Evolutionary conservation across 2,888 invertebrate genomes (phyloP), one percentile per base, ranked within the genome.

Genomic region (Lycophotia porphyrea): DNA sequence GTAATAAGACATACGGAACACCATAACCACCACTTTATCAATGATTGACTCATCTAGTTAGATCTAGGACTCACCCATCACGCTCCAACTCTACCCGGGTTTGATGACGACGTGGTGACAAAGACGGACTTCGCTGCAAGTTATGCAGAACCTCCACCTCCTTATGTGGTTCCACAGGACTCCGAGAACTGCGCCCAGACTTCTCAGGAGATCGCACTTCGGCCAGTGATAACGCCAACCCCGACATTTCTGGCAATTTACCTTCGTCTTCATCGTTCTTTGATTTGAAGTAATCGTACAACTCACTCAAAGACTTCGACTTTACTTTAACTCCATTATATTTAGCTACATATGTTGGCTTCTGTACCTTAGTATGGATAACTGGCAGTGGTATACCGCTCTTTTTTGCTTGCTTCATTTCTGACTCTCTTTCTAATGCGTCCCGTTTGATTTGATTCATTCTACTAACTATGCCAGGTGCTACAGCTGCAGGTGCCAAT

Each of bases 91-190:
- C 89, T 73, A 96, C 87, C 39, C 92, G 89, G 9, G 95, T 94
- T 76, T 93, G 93, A n/a, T 96, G 94, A 60, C 95, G 91, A n/a
- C 96, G 93, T 0, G 97, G 97, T 2, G 97, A 97, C 9, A 95
- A 91, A 0, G 90, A 93, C 0, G 97, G 97, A 92, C 97, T 98
- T 71, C 98, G 93, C 82, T 97, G 97, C 67, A 98, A 92, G 88
- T 98, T 98, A 88, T 98, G 97, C 49, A 98, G 93, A 15, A 98
- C 97, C 90, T 98, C 97, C 44, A 98, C 97, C 91, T 97, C 97
- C 83, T 97, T 97, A 85, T 98, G 98, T 31, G 93, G 92, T 68
- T 97, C 97, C 31, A 96, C 96, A 8, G 97, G 97, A 90, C 97
- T 96, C 0, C 94, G 93, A 4, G 94, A 90, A 78, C 75, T 78